Evolutionary conservation across 1,140 invertebrate genomes (phyloP).

Genomic region (Papilio dardanus): DNA sequence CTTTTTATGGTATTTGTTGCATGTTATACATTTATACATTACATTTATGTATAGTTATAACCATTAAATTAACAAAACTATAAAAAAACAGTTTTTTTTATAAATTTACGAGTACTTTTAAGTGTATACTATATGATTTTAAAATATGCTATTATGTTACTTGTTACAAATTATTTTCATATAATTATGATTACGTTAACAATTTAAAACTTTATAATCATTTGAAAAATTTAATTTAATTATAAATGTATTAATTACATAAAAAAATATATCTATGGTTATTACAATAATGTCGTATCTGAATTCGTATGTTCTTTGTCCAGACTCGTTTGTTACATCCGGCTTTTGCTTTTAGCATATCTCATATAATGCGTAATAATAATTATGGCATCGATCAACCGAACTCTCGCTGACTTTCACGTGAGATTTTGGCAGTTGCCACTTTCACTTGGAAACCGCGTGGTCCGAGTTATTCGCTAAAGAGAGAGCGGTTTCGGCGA

Average conservation of each 20-base stretch:
- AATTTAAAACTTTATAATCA: neutral
- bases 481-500: constrained; percentile 20
- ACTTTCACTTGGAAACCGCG: constrained; percentile 66
- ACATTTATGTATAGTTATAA: too few species aligned
- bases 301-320: neutral
- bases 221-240: neutral
- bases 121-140: too few species aligned
- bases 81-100: too few species aligned
- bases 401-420: constrained; percentile 72
- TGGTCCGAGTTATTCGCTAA: constrained; percentile 42
- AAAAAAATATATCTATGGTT: neutral
- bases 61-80: too few species aligned
- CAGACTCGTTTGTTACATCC: constrained; percentile 54
- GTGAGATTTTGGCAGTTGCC: constrained; percentile 73
- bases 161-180: too few species aligned
- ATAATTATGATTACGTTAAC: too few species aligned
- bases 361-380: constrained; percentile 79
- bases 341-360: constrained; percentile 77
- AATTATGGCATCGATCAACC: constrained; percentile 79
- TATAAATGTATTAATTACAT: neutral
- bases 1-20: neutral
- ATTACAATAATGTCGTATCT: neutral
- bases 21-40: too few species aligned
- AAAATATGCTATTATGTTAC: too few species aligned
- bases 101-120: too few species aligned